Evolutionary conservation across 2,113 vertebrate species (phyloP).

Genomic region (Orycteropus afer): DNA sequence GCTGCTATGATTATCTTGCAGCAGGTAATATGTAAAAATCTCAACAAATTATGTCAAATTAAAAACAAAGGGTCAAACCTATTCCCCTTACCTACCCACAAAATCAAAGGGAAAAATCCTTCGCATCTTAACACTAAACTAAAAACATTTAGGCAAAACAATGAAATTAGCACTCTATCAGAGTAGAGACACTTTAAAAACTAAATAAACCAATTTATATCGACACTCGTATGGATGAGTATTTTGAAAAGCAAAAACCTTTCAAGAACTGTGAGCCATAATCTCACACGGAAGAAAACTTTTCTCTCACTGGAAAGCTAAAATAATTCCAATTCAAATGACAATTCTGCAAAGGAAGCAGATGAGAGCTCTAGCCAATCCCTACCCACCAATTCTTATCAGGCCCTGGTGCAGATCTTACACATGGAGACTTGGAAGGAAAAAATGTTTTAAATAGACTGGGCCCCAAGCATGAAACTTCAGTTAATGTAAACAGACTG

Average conservation of each 20-base stretch:
- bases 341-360: constrained; percentile 21
- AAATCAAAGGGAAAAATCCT: constrained; percentile 48
- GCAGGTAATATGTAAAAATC: background rate
- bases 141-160: constrained; percentile 50
- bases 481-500: background rate
- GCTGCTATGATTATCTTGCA: background rate
- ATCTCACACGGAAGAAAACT: constrained; percentile 47
- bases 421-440: background rate
- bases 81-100: background rate
- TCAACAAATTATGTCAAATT: constrained; percentile 42
- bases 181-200: constrained; percentile 49
- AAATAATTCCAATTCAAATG: constrained; percentile 47
- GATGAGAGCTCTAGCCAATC: background rate
- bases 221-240: background rate
- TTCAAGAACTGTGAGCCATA: constrained; percentile 43
- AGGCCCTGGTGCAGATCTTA: background rate
- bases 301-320: constrained; percentile 36
- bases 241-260: constrained; percentile 54
- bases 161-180: constrained; percentile 21
- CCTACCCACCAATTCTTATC: background rate
- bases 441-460: background rate
- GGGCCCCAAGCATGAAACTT: constrained; percentile 25
- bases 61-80: constrained; percentile 59
- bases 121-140: constrained; percentile 27
- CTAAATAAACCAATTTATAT: constrained; percentile 41